A percentile compares a stretch with the other conserved stretches of the same genome.
Conservation (phyloP, 2,797 vertebrate genomes). For the Sciurus carolinensis region DNA sequence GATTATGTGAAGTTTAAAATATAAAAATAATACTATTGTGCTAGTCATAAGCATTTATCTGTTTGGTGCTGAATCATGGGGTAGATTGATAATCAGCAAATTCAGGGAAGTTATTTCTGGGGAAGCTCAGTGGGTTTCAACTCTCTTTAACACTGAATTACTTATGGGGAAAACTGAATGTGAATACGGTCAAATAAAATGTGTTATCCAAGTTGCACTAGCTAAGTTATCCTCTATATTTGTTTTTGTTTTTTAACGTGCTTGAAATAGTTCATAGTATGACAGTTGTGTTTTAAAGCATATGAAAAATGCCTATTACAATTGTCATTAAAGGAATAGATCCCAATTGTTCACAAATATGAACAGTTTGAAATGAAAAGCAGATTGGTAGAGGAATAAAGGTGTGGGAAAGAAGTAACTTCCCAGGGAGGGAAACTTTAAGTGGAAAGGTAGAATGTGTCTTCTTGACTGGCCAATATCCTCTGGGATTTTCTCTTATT, state of each 20-base stretch:
- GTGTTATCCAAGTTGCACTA: neutral
- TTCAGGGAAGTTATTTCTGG: constrained; percentile 17
- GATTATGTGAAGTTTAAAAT: neutral
- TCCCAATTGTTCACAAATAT: neutral
- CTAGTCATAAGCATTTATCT: neutral
- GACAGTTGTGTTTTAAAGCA: neutral
- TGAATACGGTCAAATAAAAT: neutral
- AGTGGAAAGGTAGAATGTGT: neutral
- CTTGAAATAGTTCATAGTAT: neutral
- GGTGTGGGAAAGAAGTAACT: neutral
- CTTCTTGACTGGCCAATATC: neutral
- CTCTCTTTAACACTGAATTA: neutral
- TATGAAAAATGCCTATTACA: neutral
- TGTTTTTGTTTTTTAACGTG: neutral
- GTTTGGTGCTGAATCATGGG: neutral
- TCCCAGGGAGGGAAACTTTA: neutral
- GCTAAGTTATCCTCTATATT: neutral
- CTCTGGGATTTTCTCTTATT: neutral
- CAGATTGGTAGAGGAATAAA: constrained; percentile 4
- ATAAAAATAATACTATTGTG: neutral
- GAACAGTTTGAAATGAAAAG: neutral
- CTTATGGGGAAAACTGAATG: neutral
- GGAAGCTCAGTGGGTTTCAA: neutral
- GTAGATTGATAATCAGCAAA: neutral
- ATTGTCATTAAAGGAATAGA: constrained; percentile 12